Percentiles rank a stretch among this genome's conserved stretches.
phyloP scores from a whole-genome alignment of 2,888 invertebrate genomes.

The Marronus borbonicus region DNA sequence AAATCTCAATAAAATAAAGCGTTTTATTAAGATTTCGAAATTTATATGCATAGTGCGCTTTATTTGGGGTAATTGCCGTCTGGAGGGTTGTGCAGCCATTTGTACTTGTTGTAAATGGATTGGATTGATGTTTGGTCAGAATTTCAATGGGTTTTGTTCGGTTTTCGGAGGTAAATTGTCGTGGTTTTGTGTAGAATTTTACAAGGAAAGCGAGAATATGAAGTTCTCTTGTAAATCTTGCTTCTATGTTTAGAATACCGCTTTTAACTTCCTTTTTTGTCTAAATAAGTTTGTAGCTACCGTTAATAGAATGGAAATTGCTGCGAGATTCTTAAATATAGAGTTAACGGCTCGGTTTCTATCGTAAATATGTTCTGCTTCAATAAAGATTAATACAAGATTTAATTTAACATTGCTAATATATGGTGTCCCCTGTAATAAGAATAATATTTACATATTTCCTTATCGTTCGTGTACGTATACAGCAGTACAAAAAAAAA shows the following conservation, averaged over 20 bases:
- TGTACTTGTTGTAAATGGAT: slow-evolving; percentile 1
- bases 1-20: too few species aligned
- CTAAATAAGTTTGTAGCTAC: slow-evolving; percentile 13
- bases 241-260: slow-evolving; percentile 36
- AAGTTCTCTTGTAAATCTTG: background rate
- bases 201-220: background rate
- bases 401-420: too few species aligned
- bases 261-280: slow-evolving; percentile 3
- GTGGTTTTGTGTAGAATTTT: too few species aligned
- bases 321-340: too few species aligned
- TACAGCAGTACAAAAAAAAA: background rate
- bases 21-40: background rate
- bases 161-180: too few species aligned
- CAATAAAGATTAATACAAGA: too few species aligned
- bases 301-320: background rate
- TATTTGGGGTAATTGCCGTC: slow-evolving; percentile 21
- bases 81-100: slow-evolving; percentile 41
- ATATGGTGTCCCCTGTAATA: too few species aligned
- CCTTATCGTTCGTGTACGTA: background rate
- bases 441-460: too few species aligned
- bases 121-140: background rate
- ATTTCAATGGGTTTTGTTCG: background rate
- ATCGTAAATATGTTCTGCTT: too few species aligned
- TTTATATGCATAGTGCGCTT: background rate
- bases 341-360: too few species aligned